phyloP scores from a whole-genome alignment of 30 jellyfish, hydroid and myxozoan species.

The Sanderia malayensis region DNA sequence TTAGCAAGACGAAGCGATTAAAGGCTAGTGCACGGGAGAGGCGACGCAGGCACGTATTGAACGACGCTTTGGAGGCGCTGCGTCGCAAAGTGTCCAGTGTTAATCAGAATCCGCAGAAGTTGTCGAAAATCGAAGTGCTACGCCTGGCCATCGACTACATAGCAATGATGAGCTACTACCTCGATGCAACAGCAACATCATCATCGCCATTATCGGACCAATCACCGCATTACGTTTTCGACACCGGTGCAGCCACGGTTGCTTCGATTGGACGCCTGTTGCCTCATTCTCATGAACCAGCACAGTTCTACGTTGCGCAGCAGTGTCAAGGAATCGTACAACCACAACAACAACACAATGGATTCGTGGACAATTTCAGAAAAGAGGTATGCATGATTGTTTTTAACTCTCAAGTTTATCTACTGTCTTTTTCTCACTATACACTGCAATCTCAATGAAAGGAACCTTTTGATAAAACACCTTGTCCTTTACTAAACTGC shows the following conservation, averaged over 20 bases:
- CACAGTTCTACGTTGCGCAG: no score
- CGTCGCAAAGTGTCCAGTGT: constrained; percentile 78
- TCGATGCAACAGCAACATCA: constrained; percentile 43
- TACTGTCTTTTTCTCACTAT: background rate
- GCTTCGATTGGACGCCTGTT: no score
- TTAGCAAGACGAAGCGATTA: constrained; percentile 66
- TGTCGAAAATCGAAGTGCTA: constrained; percentile 86
- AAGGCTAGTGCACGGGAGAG: constrained; percentile 98
- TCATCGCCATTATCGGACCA: no score
- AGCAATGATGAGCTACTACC: constrained; percentile 67
- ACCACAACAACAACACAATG: constrained; percentile 7
- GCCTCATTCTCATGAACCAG: no score
- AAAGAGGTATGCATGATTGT: background rate
- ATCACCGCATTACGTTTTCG: background rate
- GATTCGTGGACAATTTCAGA: background rate
- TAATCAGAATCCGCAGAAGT: constrained; percentile 67
- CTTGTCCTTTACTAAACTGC: background rate
- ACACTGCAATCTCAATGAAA: background rate
- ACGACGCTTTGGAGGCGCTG: constrained; percentile 80
- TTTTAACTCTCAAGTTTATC: no score
- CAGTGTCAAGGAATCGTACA: no score
- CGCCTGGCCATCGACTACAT: constrained; percentile 93
- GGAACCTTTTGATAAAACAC: background rate
- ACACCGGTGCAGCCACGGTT: background rate
- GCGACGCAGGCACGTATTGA: constrained; percentile 86